Percentiles rank a stretch among this genome's conserved stretches.
Conservation (phyloP, 2,113 vertebrate genomes). For the Pongo pygmaeus region DNA sequence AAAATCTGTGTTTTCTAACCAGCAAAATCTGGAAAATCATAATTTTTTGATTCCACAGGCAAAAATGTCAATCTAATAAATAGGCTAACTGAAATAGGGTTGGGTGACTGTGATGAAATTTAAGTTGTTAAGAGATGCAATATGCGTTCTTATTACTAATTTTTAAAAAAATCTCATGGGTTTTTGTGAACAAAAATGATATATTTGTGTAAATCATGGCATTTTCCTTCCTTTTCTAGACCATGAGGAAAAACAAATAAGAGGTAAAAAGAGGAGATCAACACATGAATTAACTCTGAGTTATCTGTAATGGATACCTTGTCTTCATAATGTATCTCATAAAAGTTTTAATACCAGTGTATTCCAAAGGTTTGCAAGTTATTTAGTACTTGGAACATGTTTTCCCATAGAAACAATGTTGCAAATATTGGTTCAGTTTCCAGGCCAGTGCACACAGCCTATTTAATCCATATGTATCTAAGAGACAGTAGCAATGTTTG, state of each 20-base stretch:
- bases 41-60: constrained; percentile 66
- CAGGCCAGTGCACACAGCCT: not conserved
- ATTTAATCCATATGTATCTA: constrained; percentile 54
- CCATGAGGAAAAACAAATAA: not conserved
- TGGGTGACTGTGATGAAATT: not conserved
- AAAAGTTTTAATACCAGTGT: not conserved
- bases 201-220: not conserved
- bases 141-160: constrained; percentile 12
- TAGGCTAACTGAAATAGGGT: not conserved
- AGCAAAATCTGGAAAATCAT: constrained; percentile 56
- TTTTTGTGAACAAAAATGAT: not conserved
- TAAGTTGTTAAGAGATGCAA: constrained; percentile 7
- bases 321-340: not conserved
- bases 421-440: constrained; percentile 61
- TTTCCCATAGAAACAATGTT: constrained; percentile 62
- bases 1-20: constrained; percentile 69
- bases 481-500: not conserved
- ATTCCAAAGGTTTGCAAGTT: constrained; percentile 39
- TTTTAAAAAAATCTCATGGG: not conserved
- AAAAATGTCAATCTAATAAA: constrained; percentile 55
- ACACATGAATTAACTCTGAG: not conserved
- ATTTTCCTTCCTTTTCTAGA: not conserved
- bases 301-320: not conserved
- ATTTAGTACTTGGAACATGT: constrained; percentile 49
- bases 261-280: not conserved